A percentile compares a stretch with the other conserved stretches of the same genome.
Evolutionary conservation across 2,888 invertebrate genomes (phyloP).

Genomic region (Pharmacophagus antenor): DNA sequence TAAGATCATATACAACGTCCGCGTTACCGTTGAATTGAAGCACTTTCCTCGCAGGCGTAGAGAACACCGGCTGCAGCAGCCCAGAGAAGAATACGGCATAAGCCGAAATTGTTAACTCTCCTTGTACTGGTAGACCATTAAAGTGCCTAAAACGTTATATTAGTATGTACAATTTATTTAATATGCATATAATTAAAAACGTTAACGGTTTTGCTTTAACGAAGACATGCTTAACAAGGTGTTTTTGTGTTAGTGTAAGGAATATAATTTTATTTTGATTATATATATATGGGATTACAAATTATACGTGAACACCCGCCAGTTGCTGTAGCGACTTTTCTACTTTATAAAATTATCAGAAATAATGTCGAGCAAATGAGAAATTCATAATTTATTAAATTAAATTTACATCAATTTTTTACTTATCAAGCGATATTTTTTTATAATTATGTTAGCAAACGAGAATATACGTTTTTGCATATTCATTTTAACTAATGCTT

Average conservation of each 20-base stretch:
- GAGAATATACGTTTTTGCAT: background rate
- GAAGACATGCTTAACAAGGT: too few species aligned
- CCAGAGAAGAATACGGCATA: slow-evolving; percentile 91
- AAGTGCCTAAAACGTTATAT: slow-evolving; percentile 82
- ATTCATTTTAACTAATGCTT: background rate
- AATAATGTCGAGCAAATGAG: too few species aligned
- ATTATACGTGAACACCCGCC: too few species aligned
- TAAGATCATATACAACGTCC: slow-evolving; percentile 88
- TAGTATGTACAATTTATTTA: background rate
- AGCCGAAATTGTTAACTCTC: slow-evolving; percentile 91
- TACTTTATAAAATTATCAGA: too few species aligned
- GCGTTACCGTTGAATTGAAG: slow-evolving; percentile 83
- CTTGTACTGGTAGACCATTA: slow-evolving; percentile 92
- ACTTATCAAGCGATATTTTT: too few species aligned
- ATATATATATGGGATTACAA: too few species aligned
- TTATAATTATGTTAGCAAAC: background rate
- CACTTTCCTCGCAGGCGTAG: slow-evolving; percentile 87
- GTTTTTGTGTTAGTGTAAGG: too few species aligned
- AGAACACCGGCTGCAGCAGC: slow-evolving; percentile 89
- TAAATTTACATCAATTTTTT: too few species aligned
- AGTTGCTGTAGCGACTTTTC: too few species aligned
- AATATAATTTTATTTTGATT: too few species aligned
- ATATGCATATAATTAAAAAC: background rate
- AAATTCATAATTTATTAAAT: too few species aligned
- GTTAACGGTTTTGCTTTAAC: too few species aligned